phyloP scores from a whole-genome alignment of 2,888 invertebrate species.

The Pseudanteris insignis region DNA sequence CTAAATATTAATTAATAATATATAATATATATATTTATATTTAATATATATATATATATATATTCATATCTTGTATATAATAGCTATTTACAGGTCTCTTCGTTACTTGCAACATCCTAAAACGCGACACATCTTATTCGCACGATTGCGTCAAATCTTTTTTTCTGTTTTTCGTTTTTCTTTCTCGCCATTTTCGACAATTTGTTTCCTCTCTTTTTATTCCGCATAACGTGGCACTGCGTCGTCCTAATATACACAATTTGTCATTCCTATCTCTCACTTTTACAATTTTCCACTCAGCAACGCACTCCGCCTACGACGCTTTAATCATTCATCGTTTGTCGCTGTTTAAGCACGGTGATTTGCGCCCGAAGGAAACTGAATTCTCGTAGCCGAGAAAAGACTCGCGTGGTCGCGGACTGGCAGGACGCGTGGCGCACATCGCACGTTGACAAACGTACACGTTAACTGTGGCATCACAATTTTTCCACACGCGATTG shows the following conservation, averaged over 20 bases:
- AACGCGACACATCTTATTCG: conserved; percentile 26
- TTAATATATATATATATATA: conserved; percentile 47
- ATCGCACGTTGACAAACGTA: conserved; percentile 16
- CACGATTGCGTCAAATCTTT: not conserved
- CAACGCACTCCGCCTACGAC: not conserved
- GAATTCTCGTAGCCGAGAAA: no score
- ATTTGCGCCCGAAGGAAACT: conserved; percentile 40
- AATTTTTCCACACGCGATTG: no score
- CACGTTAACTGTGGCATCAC: no score
- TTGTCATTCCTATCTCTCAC: conserved; percentile 3
- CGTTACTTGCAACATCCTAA: conserved; percentile 34
- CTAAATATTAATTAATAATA: conserved; percentile 58
- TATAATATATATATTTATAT: conserved; percentile 47
- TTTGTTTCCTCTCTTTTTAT: conserved; percentile 1
- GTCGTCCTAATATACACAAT: conserved; percentile 33
- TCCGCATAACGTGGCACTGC: conserved; percentile 38
- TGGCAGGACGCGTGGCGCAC: conserved; percentile 4
- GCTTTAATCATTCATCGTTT: conserved; percentile 14
- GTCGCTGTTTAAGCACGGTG: conserved; percentile 20
- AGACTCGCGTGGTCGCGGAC: no score
- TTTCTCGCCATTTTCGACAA: not conserved
- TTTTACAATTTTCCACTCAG: conserved; percentile 15
- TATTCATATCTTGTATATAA: conserved; percentile 57
- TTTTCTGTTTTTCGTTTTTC: conserved; percentile 3
- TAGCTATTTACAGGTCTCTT: conserved; percentile 60